phyloP scores from a whole-genome alignment of 2,113 vertebrate species.

The Ailuropoda melanoleuca region DNA sequence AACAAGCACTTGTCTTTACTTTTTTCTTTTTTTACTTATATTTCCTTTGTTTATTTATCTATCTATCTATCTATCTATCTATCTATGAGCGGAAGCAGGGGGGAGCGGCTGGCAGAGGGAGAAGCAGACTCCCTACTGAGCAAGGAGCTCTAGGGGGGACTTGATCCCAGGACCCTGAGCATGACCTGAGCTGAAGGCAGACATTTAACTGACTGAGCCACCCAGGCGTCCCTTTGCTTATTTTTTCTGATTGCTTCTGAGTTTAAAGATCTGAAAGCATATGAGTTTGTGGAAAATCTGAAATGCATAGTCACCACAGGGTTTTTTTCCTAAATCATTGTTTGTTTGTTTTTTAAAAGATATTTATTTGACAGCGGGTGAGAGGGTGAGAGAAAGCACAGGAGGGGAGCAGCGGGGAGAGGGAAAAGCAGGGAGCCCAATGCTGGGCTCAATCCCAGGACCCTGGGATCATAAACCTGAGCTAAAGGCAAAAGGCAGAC shows the following conservation, averaged over 20 bases:
- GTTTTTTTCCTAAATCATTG: background rate
- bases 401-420: too few species aligned
- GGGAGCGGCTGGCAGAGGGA: too few species aligned
- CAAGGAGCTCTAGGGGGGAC: too few species aligned
- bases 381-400: too few species aligned
- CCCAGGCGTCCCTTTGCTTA: background rate
- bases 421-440: background rate
- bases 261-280: background rate
- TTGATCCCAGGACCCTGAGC: too few species aligned
- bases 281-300: background rate
- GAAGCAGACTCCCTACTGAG: background rate
- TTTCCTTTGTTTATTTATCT: too few species aligned
- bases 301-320: background rate
- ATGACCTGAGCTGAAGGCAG: background rate
- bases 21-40: background rate
- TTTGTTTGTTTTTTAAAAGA: background rate
- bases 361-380: too few species aligned
- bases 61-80: too few species aligned
- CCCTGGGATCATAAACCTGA: background rate
- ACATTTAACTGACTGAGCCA: background rate
- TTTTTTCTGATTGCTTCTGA: background rate
- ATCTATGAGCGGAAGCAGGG: too few species aligned
- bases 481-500: background rate
- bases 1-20: background rate
- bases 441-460: background rate